Base-by-base conservation (phyloP, 2,888 invertebrate species). In the Rotaria macrura region DNA sequence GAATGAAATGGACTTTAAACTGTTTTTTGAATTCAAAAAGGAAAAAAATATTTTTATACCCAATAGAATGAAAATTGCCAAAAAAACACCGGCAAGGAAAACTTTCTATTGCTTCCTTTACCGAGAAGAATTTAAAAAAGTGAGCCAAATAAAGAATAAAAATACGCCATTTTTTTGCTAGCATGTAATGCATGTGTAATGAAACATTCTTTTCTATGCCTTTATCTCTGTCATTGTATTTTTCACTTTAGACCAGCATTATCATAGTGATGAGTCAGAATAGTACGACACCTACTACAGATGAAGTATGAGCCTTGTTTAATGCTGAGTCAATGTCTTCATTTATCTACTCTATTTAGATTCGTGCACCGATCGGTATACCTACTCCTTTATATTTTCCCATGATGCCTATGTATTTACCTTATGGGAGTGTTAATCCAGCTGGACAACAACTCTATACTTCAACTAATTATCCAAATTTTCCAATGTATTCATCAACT, bases 221-320 rank as follows among this genome's bases (percentile, higher is more conserved):
- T 65, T 34, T 38, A 6, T 65, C 1, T 65, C 34, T 34, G 14
- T 65, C 20, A 20, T 65, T 17, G 6, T 17, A 25, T 54, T 65
- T 52, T 65, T 65, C 34, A 20, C 65, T 65, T 65, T 65, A 65
- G 65, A 65, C 34, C 17, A 65, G 20, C 34, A 65, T 34, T 34
- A 65, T 65, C 17, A 65, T 6, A 65, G 34, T 1, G 17, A 65
- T 65, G 65, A 65, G 34, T 65, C 65, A 65, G 65, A 65, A 29
- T 65, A 34, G 65, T 65, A 65, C 65, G 65, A 65, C 65, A 65
- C 65, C 65, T 65, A 65, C 65, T 65, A 34, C 65, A 34, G 65
- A 65, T 65, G 65, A 65, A 65, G 65, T 65, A 65, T 65, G 17
- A n/a, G 34, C 20, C 20, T 65, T 65, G 65, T 65, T 20, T 65